Evolutionary conservation across 2,113 vertebrate genomes (phyloP), one percentile per base, ranked within the genome.

Genomic region (Embiotoca jacksoni): DNA sequence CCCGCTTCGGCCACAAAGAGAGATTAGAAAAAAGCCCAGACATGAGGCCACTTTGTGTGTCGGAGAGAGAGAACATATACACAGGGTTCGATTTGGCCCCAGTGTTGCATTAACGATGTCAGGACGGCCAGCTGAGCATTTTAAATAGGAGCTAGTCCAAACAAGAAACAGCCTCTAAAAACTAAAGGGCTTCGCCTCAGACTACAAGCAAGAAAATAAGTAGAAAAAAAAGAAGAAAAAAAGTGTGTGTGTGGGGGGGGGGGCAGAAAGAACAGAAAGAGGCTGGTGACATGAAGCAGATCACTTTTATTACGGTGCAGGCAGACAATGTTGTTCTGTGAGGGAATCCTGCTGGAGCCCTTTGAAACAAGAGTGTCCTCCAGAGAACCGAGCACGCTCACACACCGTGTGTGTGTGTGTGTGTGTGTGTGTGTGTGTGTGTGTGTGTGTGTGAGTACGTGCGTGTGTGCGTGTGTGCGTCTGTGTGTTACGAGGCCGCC

Each of bases 281-380:
- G 92, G 90, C 94, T 91, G 88, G 87, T 96, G 95, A 96, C 94
- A 96, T 90, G 95, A 96, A 96, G 84, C 95, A 97, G 96, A 96
- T 91, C 95, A 83, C 90, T 90, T 91, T 94, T 96, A 95, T 96
- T 95, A 92, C 92, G 86, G 91, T 75, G 90, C 85, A 92, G 90
- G 92, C 92, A 95, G 92, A 94, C 93, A 94, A 90, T 91, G 93
- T 92, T 94, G 91, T 86, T 92, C 90, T 95, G 87, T 91, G 73
- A 93, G 93, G 91, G 92, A 95, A 95, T 95, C 91, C 93, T 95
- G 86, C 92, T 91, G 92, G 87, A 92, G 85, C 67, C 76, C 87
- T 94, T 95, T 91, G 92, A 89, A 89, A 92, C 90, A 83, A 63
- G 85, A 90, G 86, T 81, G 91, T 88, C 72, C 80, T 86, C 87